Evolutionary conservation across 2,888 invertebrate genomes (phyloP).

Genomic region (Dione juno): DNA sequence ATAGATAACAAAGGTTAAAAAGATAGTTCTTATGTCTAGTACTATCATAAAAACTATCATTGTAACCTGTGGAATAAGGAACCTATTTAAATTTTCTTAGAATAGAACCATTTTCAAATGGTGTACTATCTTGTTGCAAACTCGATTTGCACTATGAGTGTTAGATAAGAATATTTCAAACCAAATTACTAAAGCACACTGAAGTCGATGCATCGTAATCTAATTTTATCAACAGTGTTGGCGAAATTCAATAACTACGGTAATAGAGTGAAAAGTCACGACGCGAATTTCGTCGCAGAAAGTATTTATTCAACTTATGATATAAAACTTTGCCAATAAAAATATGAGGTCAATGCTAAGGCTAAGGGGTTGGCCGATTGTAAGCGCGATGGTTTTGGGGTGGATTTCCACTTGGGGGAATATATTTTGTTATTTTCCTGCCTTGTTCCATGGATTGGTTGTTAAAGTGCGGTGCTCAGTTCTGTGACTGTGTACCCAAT

Average conservation of each 20-base stretch:
- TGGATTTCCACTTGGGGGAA: too few species aligned
- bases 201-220: neutral
- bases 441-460: too few species aligned
- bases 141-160: neutral
- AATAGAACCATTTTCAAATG: neutral
- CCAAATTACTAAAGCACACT: neutral
- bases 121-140: neutral
- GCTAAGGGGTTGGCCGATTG: too few species aligned
- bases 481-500: too few species aligned
- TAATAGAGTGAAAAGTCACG: slow-evolving; percentile 6
- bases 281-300: neutral
- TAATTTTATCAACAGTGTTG: neutral
- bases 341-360: neutral
- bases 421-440: too few species aligned
- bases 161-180: neutral
- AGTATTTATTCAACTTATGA: neutral
- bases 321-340: neutral
- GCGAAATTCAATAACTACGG: slow-evolving; percentile 1
- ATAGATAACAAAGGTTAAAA: too few species aligned
- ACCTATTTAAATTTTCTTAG: too few species aligned
- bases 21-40: too few species aligned
- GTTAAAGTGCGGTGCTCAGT: too few species aligned
- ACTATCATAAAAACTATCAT: too few species aligned
- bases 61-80: too few species aligned
- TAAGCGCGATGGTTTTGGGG: too few species aligned